Percentiles rank a stretch among this genome's conserved stretches.
These are phyloP conservation scores for Caenorhabditis briggsae DNA, from an alignment of 1,140 invertebrate genomes.

Conservation along the genomic window DNA sequence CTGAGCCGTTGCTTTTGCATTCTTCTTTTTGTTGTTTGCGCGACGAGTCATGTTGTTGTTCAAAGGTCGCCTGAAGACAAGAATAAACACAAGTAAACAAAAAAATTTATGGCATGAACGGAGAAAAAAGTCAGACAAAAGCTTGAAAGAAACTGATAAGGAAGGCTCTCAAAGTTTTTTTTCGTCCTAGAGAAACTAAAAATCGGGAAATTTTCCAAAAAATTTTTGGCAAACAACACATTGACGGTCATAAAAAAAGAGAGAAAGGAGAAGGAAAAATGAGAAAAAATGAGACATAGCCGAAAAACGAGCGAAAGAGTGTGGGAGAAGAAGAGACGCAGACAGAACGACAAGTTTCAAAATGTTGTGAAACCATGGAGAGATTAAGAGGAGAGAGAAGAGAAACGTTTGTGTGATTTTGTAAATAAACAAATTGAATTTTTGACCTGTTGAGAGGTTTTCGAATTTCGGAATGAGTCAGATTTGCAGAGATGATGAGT, in stretches of 20 bases:
- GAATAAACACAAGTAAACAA: neutral
- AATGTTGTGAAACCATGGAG: slow-evolving; percentile 33
- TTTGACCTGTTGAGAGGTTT: neutral
- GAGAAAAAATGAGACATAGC: neutral
- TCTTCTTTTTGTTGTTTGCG: neutral
- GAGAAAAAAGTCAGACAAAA: neutral
- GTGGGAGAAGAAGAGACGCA: slow-evolving; percentile 7
- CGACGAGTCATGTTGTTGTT: slow-evolving; percentile 9
- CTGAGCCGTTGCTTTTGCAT: neutral
- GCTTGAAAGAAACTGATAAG: too few relatives aligned
- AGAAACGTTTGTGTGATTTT: slow-evolving; percentile 21
- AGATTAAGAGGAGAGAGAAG: slow-evolving; percentile 28
- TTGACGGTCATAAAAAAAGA: slow-evolving; percentile 40
- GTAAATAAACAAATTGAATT: slow-evolving; percentile 16
- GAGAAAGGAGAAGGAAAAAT: neutral
- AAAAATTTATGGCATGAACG: too few relatives aligned
- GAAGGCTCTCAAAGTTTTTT: too few relatives aligned
- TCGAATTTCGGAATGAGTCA: neutral
- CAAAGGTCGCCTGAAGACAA: neutral
- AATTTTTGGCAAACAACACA: slow-evolving; percentile 9
- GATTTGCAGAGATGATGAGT: neutral
- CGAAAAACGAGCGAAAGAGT: neutral
- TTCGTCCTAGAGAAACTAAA: neutral
- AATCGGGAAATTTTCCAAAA: neutral
- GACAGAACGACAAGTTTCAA: neutral